A percentile compares a stretch with the other conserved stretches of the same genome.
Evolutionary conservation across 2,888 invertebrate genomes (phyloP).

Genomic region (Chorisops tibialis): DNA sequence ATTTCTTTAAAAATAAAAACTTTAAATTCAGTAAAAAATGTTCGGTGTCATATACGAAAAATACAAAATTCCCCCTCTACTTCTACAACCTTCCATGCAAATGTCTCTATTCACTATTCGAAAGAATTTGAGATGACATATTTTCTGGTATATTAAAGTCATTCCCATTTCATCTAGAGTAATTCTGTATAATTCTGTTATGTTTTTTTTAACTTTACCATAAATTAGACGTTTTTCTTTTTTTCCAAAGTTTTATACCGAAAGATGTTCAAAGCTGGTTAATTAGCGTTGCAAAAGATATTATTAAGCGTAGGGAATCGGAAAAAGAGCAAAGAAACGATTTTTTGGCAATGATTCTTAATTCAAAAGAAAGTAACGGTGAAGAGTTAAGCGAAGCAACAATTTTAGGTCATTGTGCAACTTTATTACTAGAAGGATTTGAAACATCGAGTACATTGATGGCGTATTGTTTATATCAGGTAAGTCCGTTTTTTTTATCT

Average conservation of each 20-base stretch:
- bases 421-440: conserved; percentile 29
- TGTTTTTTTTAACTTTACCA: no score
- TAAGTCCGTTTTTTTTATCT: background rate
- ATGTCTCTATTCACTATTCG: no score
- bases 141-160: no score
- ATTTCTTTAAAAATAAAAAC: no score
- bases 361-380: conserved; percentile 15
- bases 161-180: no score
- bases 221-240: no score
- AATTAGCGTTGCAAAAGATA: background rate
- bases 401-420: conserved; percentile 25
- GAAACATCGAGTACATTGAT: conserved; percentile 31
- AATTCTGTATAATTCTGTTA: no score
- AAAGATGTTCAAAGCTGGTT: conserved; percentile 11
- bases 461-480: conserved; percentile 28
- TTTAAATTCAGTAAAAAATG: no score
- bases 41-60: no score
- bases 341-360: conserved; percentile 18
- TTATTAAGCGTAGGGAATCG: background rate
- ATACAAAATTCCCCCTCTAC: no score
- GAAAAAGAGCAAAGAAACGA: conserved; percentile 4
- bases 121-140: no score
- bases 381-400: background rate
- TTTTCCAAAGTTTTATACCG: conserved; percentile 9
- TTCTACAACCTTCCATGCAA: no score